These are phyloP conservation scores for Bembecia ichneumoniformis DNA, from an alignment of 2,888 invertebrate genomes.

Conservation along the genomic window DNA sequence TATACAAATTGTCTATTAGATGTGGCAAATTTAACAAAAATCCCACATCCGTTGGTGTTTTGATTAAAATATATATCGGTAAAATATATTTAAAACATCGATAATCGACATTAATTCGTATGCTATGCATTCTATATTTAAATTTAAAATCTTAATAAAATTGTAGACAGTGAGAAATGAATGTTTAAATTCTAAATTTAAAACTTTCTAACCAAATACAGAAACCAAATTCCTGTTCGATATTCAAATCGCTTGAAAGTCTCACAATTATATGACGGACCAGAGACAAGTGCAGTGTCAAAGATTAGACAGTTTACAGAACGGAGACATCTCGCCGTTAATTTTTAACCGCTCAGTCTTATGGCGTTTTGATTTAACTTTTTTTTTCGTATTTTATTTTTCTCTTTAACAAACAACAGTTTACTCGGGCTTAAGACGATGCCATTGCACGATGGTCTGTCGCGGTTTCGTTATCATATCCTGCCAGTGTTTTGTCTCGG, in stretches of 20 bases:
- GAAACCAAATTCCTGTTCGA: too few relatives aligned
- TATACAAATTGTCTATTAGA: too few relatives aligned
- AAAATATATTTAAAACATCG: slow-evolving; percentile 4
- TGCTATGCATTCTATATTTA: too few relatives aligned
- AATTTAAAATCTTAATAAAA: neutral
- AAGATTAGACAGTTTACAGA: slow-evolving; percentile 15
- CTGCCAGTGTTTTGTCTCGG: slow-evolving; percentile 98
- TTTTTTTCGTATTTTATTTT: slow-evolving; percentile 19
- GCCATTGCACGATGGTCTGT: slow-evolving; percentile 97
- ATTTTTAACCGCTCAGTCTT: slow-evolving; percentile 65
- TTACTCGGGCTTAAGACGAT: slow-evolving; percentile 94
- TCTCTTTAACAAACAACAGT: slow-evolving; percentile 18
- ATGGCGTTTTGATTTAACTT: slow-evolving; percentile 55
- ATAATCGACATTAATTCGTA: neutral
- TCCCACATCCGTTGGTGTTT: too few relatives aligned
- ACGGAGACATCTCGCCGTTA: slow-evolving; percentile 17
- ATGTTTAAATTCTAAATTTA: too few relatives aligned
- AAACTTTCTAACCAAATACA: too few relatives aligned
- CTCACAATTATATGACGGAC: neutral
- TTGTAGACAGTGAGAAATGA: neutral
- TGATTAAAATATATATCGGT: too few relatives aligned
- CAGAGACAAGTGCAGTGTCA: slow-evolving; percentile 13
- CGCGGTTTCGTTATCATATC: slow-evolving; percentile 98
- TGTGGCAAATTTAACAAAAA: too few relatives aligned
- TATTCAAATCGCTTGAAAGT: too few relatives aligned